These are phyloP conservation scores for Mionectes olivaceus DNA, from an alignment of 2,797 vertebrate species.

Conservation along the genomic window DNA sequence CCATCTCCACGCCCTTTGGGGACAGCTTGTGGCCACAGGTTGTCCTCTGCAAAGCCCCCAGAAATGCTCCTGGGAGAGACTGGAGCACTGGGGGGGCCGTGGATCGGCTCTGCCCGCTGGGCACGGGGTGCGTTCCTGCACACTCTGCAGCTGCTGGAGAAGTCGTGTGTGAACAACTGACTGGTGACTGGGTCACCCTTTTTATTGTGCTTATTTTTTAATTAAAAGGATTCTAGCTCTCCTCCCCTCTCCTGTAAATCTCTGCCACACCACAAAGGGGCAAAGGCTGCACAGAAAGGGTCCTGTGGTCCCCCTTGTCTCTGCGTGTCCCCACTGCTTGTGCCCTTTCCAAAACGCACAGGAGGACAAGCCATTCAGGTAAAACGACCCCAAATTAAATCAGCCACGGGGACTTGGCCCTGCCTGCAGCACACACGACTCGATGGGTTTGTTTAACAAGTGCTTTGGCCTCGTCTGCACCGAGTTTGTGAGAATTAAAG, in stretches of 20 bases:
- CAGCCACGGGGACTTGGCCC: fast-evolving
- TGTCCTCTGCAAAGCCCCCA: neutral
- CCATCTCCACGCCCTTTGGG: neutral
- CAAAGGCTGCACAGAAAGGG: neutral
- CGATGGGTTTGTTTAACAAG: neutral
- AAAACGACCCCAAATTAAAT: neutral
- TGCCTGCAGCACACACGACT: neutral
- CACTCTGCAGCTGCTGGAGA: neutral
- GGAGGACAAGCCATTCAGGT: neutral
- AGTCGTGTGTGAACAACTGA: neutral
- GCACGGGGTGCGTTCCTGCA: neutral
- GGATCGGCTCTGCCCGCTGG: neutral
- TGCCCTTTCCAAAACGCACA: fast-evolving
- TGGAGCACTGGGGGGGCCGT: fast-evolving
- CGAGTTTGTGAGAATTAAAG: neutral
- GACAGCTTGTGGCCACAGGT: neutral
- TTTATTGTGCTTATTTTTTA: neutral
- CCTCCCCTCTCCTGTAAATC: neutral
- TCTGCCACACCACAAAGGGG: fast-evolving
- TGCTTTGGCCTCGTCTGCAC: neutral
- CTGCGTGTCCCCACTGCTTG: neutral
- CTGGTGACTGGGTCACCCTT: neutral
- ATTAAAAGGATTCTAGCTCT: conserved; percentile 5
- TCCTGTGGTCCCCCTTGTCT: fast-evolving
- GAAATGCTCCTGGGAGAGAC: neutral